Percentiles rank a stretch among this genome's conserved stretches.
phyloP scores from a whole-genome alignment of 2,888 invertebrate species.

The Tromatobia lineatoria region DNA sequence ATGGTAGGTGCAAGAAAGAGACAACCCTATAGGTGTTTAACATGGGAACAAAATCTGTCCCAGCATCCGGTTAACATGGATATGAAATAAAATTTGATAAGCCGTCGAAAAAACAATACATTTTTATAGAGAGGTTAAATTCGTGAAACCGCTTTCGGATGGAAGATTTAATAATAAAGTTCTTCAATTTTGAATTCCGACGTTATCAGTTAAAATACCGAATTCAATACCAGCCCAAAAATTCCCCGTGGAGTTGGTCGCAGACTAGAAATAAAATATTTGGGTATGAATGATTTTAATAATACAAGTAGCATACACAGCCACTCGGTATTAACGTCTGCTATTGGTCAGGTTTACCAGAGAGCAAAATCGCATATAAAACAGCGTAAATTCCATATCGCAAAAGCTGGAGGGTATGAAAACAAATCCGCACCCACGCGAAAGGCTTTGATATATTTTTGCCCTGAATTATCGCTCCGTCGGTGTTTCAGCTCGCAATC shows the following conservation, averaged over 20 bases:
- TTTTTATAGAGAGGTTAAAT: not conserved
- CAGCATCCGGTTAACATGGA: too few species aligned
- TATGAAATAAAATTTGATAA: not conserved
- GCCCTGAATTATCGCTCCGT: conserved; percentile 33
- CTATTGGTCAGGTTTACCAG: not conserved
- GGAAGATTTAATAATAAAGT: not conserved
- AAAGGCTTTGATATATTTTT: conserved; percentile 15
- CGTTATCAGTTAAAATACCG: not conserved
- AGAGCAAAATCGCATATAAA: not conserved
- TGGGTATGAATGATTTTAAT: not conserved
- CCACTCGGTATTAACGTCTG: not conserved
- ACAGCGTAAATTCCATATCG: not conserved
- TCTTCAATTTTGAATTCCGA: not conserved
- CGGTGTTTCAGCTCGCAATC: conserved; percentile 10
- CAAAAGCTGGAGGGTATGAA: not conserved
- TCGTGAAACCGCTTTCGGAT: not conserved
- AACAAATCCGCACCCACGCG: not conserved
- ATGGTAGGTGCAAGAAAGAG: too few species aligned
- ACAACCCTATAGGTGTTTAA: too few species aligned
- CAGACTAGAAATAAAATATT: not conserved
- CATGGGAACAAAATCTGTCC: too few species aligned
- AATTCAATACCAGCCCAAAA: not conserved
- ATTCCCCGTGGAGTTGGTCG: not conserved
- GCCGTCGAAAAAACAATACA: not conserved
- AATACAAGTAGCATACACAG: not conserved